These are phyloP conservation scores for Piaya cayana DNA, from an alignment of 2,113 vertebrate species.

Conservation along the genomic window DNA sequence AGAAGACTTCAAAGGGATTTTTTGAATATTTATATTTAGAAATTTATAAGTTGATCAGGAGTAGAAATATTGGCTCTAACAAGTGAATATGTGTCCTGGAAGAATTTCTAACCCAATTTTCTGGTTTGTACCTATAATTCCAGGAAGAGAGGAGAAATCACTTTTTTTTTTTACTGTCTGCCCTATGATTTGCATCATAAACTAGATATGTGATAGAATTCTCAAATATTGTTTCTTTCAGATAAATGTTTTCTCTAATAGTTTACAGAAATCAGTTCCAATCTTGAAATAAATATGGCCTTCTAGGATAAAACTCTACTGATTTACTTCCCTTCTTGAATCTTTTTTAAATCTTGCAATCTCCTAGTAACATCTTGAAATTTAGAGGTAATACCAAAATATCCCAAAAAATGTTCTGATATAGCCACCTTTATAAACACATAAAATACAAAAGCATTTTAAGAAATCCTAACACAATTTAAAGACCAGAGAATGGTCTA, in stretches of 20 bases:
- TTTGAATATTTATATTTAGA: background rate
- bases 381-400: background rate
- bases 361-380: background rate
- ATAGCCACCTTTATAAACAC: background rate
- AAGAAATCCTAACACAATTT: background rate
- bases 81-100: background rate
- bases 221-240: background rate
- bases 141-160: background rate
- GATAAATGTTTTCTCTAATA: background rate
- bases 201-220: background rate
- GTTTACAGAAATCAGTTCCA: background rate
- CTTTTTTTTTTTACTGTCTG: background rate
- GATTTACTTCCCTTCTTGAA: accelerated
- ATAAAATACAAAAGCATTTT: background rate
- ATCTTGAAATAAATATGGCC: background rate
- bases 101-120: background rate
- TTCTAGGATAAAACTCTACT: background rate
- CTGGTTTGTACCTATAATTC: background rate
- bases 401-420: background rate
- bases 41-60: background rate
- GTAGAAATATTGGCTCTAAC: background rate
- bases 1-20: background rate
- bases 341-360: background rate
- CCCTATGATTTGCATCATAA: background rate
- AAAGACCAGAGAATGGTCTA: background rate